phyloP scores from a whole-genome alignment of 2,888 invertebrate species.

The Torymus aiolomorphi region DNA sequence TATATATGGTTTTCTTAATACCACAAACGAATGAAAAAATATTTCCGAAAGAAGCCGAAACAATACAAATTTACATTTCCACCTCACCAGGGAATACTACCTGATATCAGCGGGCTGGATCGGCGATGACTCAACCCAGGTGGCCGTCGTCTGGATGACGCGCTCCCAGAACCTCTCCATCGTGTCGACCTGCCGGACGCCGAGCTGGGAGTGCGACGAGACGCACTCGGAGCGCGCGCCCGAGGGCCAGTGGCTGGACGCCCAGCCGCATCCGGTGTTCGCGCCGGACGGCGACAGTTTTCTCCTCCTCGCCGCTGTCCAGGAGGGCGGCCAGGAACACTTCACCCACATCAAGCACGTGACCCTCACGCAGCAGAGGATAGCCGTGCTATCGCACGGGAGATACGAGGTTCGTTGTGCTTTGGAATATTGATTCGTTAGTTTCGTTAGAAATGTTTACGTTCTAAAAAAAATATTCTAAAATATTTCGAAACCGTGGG shows the following conservation, averaged over 20 bases:
- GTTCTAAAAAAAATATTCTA: too few relatives aligned
- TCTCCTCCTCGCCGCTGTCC: slow-evolving; percentile 87
- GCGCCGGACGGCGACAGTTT: slow-evolving; percentile 90
- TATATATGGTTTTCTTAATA: too few relatives aligned
- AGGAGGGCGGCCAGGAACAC: slow-evolving; percentile 89
- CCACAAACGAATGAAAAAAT: too few relatives aligned
- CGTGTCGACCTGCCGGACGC: slow-evolving; percentile 89
- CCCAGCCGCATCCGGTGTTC: slow-evolving; percentile 89
- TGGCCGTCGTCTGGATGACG: slow-evolving; percentile 95
- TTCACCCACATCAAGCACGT: slow-evolving; percentile 93
- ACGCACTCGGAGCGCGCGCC: slow-evolving; percentile 90
- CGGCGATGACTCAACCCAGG: slow-evolving; percentile 84
- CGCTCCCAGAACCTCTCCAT: slow-evolving; percentile 94
- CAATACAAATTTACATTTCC: too few relatives aligned
- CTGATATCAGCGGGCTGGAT: slow-evolving; percentile 95
- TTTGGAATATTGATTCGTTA: not conserved
- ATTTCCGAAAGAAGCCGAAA: too few relatives aligned
- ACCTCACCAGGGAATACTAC: slow-evolving; percentile 88
- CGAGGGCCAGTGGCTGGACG: slow-evolving; percentile 90
- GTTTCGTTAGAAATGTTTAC: too few relatives aligned
- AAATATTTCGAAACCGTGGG: too few relatives aligned
- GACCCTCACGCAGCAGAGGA: slow-evolving; percentile 87
- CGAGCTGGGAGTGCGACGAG: slow-evolving; percentile 90
- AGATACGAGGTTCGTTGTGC: slow-evolving; percentile 83
- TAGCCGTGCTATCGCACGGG: slow-evolving; percentile 90